Base-by-base conservation (phyloP, 2,113 vertebrate species). In the Pomatostomus ruficeps region DNA sequence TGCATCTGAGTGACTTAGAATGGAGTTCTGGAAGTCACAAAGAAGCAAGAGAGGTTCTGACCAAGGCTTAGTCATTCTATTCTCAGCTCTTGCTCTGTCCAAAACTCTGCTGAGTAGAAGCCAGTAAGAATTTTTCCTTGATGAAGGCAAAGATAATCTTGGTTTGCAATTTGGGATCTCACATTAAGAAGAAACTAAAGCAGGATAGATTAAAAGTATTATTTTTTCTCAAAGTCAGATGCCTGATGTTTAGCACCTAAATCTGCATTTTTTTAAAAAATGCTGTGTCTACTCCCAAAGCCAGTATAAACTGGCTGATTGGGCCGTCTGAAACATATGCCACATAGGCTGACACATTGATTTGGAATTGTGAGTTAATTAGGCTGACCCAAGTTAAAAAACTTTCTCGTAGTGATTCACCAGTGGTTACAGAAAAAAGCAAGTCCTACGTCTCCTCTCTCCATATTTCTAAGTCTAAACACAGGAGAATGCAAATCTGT, bases 11-110 rank as follows among this genome's bases (percentile, higher is more conserved):
- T 4, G 4, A 80, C 59, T 85, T 57, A 92, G 54, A 89, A 85
- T 1, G 2, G 36, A 81, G 48, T 61, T 96, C 91, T 96, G 78
- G 93, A 96, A 96, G 94, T 83, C 68, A 84, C 74, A 85, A 93
- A 90, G 95, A 91, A 84, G 68, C 35, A 91, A 88, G 48, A 73
- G 54, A 79, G 72, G 76, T 70, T 95, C 88, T 21, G 7, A 96
- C 75, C 54, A 6, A 76, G 55, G 51, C 57, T 95, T 88, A 93
- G 89, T 94, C 92, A 88, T 83, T 90, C 61, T 79, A 38, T 85
- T 94, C 79, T 94, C 71, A 90, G 79, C 10, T 28, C 28, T 85
- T 75, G n/a, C 58, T 85, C 33, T 54, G 52, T 81, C 85, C 91
- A 96, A 94, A 91, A 43, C 74, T 83, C 62, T 14, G 10, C 59